Percentiles rank a stretch among this genome's conserved stretches.
These are phyloP conservation scores for Chaetoderma sp. DNA, from an alignment of 2,888 invertebrate species.

Conservation along the genomic window DNA sequence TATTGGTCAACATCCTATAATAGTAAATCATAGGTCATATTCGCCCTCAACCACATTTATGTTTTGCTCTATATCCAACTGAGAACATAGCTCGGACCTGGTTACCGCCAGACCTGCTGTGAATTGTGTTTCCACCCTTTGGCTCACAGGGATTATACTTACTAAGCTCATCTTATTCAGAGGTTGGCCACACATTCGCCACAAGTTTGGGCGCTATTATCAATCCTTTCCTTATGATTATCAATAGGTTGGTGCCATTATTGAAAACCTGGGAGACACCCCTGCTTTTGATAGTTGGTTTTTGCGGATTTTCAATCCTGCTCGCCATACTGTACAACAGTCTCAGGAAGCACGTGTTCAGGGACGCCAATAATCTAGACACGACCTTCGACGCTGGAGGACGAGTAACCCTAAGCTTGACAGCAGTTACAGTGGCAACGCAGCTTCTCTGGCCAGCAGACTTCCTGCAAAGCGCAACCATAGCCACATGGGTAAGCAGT, in stretches of 20 bases:
- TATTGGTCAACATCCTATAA: too few species aligned
- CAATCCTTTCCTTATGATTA: too few species aligned
- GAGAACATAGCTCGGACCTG: too few species aligned
- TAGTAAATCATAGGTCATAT: too few species aligned
- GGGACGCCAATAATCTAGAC: neutral
- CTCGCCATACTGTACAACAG: neutral
- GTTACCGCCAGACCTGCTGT: too few species aligned
- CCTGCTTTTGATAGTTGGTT: neutral
- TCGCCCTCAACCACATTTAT: too few species aligned
- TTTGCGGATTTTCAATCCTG: neutral
- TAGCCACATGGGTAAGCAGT: conserved; percentile 26
- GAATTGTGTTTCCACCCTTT: too few species aligned
- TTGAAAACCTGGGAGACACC: neutral
- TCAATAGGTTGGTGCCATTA: conserved; percentile 29
- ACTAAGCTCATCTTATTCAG: too few species aligned
- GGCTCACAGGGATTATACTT: too few species aligned
- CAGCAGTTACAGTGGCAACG: conserved; percentile 32
- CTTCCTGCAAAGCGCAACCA: conserved; percentile 17
- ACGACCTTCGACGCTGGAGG: conserved; percentile 29
- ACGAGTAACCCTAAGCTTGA: conserved; percentile 28
- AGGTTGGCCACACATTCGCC: too few species aligned
- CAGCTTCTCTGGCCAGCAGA: conserved; percentile 32
- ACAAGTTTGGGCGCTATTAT: too few species aligned
- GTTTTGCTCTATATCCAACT: too few species aligned
- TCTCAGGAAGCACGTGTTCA: neutral